Evolutionary conservation across 92 coral and sea anemone genomes (phyloP), one percentile per base, ranked within the genome.

Genomic region (Actinernus sp.): DNA sequence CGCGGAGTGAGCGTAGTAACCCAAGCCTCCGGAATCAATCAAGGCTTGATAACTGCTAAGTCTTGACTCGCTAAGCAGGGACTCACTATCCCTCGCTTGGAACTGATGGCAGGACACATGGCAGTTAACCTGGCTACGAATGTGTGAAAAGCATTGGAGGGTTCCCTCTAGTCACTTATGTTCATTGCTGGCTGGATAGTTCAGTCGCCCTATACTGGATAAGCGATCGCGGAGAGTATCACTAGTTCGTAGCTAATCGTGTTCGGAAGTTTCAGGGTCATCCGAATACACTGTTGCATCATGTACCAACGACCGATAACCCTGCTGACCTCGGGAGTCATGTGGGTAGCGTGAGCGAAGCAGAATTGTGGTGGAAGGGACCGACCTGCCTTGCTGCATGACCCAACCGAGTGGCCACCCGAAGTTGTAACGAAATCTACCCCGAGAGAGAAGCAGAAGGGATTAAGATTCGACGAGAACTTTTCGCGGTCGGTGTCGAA

Each of bases 161-260:
- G 69, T 63, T 63, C 25, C 67, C 55, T n/a, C 38, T 34, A 74
- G 26, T 76, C 2, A 10, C 19, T 14, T 3, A 58, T 11, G 31
- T 48, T 11, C 73, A 78, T 28, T 70, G 85, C 34, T 85, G 91
- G 91, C 58, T 78, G 22, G 86, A 85, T 70, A 67, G 79, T 11
- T 52, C 85, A 8, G 85, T 84, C 0, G 90, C 85, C 25, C 49
- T 84, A 2, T 61, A 76, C 40, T n/a, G n/a, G n/a, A n/a, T n/a
- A n/a, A n/a, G n/a, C n/a, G n/a, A n/a, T n/a, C n/a, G n/a, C n/a
- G n/a, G n/a, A n/a, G n/a, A n/a, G n/a, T n/a, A n/a, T n/a, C n/a
- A n/a, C n/a, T n/a, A n/a, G n/a, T n/a, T n/a, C n/a, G n/a, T n/a
- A n/a, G n/a, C n/a, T n/a, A n/a, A n/a, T n/a, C n/a, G n/a, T n/a